Percentiles rank a stretch among this genome's conserved stretches.
Conservation (phyloP, 2,888 invertebrate species). For the Rhamnusium bicolor region DNA sequence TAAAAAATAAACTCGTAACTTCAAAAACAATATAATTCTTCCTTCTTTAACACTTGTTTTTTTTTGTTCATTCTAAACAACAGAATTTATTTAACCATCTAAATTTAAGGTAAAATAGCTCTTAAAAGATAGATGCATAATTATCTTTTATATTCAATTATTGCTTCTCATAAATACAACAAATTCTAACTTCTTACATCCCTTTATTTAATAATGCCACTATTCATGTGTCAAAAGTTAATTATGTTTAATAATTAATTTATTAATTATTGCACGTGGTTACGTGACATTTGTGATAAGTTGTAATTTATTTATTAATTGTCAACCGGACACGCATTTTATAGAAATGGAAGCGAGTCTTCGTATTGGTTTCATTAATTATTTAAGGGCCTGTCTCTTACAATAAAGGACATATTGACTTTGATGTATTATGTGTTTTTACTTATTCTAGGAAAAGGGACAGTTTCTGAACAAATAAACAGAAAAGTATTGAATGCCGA, state of each 20-base stretch:
- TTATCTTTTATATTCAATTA: too few species aligned
- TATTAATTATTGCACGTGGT: slow-evolving; percentile 27
- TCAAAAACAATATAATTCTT: too few species aligned
- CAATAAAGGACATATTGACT: background rate
- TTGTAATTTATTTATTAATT: slow-evolving; percentile 2
- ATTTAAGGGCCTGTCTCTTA: background rate
- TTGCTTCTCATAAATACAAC: background rate
- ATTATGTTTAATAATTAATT: slow-evolving; percentile 15
- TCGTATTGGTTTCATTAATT: background rate
- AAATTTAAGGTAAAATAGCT: too few species aligned
- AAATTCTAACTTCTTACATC: background rate
- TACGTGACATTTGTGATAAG: slow-evolving; percentile 16
- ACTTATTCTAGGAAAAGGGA: background rate
- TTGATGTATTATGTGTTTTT: background rate
- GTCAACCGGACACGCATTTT: slow-evolving; percentile 7
- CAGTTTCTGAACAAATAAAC: background rate
- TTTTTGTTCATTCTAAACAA: too few species aligned
- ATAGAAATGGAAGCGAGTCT: background rate
- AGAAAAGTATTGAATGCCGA: too few species aligned
- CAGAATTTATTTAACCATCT: too few species aligned
- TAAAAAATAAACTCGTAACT: too few species aligned
- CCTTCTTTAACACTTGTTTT: too few species aligned
- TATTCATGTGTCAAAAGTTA: background rate
- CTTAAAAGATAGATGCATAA: too few species aligned
- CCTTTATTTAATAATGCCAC: too few species aligned